These are phyloP conservation scores for Stegodyphus dumicola DNA, from an alignment of 1,140 invertebrate species.

Conservation along the genomic window DNA sequence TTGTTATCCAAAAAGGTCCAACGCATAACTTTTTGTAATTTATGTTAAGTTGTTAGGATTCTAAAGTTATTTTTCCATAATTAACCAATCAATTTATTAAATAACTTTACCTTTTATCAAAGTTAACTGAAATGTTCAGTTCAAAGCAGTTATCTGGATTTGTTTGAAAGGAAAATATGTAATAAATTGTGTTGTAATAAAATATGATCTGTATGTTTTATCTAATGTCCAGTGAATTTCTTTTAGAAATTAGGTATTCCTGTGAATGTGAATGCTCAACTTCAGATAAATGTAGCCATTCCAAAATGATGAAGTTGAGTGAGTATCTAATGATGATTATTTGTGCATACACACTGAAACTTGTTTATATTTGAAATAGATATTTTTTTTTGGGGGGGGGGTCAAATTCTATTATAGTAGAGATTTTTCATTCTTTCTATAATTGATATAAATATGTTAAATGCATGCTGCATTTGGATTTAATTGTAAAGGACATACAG, in stretches of 20 bases:
- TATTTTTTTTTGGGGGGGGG: not conserved
- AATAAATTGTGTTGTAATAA: no score
- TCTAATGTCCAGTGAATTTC: not conserved
- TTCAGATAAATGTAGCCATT: conserved; percentile 64
- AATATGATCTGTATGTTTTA: no score
- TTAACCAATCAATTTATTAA: no score
- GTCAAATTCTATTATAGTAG: not conserved
- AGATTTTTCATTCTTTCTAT: not conserved
- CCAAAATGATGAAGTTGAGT: conserved; percentile 55
- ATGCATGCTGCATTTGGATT: not conserved
- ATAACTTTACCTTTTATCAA: no score
- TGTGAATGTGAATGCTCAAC: conserved; percentile 51
- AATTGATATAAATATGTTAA: not conserved
- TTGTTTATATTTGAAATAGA: not conserved
- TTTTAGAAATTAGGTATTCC: conserved; percentile 61
- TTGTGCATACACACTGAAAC: not conserved
- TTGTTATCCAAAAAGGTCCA: no score
- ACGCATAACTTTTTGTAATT: no score
- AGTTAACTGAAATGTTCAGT: no score
- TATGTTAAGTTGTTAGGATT: no score
- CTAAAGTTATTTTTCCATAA: no score
- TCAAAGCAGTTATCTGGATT: no score
- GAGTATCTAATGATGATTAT: conserved; percentile 5
- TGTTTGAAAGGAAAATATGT: no score
- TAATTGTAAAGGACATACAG: not conserved